Percentiles rank a stretch among this genome's conserved stretches.
phyloP scores from a whole-genome alignment of 2,113 vertebrate genomes.

The Bufo bufo region DNA sequence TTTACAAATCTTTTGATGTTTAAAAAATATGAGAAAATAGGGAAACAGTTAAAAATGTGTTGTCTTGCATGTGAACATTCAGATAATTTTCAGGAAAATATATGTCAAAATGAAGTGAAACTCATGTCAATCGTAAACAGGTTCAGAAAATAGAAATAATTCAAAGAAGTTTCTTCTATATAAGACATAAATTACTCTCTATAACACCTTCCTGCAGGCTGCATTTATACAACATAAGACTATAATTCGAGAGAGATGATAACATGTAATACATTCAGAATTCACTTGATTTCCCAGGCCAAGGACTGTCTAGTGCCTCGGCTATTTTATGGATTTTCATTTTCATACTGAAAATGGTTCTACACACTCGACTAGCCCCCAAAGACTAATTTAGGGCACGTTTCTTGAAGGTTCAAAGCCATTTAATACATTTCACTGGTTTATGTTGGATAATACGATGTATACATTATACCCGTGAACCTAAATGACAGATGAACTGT shows the following conservation, averaged over 20 bases:
- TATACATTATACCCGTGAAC: not conserved
- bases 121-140: not conserved
- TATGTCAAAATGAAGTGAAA: not conserved
- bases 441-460: constrained; percentile 14
- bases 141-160: not conserved
- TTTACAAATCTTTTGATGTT: too few species aligned
- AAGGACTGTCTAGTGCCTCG: not conserved
- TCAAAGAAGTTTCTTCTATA: not conserved
- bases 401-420: not conserved
- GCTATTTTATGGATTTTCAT: constrained; percentile 25
- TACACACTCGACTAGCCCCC: constrained; percentile 8
- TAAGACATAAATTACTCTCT: not conserved
- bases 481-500: not conserved
- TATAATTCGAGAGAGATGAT: not conserved
- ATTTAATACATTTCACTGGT: not conserved
- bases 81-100: not conserved
- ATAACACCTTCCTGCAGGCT: not conserved
- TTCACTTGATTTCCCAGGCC: not conserved
- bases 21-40: too few species aligned
- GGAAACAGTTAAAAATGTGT: too few species aligned
- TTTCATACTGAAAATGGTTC: constrained; percentile 20
- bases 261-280: not conserved
- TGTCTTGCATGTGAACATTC: too few species aligned
- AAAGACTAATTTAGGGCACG: constrained; percentile 2
- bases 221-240: not conserved